phyloP scores from a whole-genome alignment of 2,113 vertebrate species.

The Erythrocercus mccallii region DNA sequence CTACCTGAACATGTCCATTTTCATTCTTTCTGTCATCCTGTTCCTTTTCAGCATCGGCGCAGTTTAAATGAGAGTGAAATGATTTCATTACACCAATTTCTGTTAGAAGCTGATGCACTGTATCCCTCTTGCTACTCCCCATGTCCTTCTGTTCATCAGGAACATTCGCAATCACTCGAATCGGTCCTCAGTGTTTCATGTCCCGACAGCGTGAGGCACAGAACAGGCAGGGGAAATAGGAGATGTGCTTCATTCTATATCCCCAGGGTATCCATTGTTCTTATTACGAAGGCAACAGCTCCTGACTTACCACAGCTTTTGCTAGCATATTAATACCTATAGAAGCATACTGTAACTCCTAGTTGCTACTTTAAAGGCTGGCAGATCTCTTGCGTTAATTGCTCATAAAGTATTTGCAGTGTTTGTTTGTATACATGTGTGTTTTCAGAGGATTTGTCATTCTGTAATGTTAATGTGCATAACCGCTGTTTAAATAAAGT shows the following conservation, averaged over 20 bases:
- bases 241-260: slow-evolving; percentile 43
- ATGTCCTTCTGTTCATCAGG: slow-evolving; percentile 33
- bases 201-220: background rate
- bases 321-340: background rate
- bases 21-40: slow-evolving; percentile 13
- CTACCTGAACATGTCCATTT: background rate
- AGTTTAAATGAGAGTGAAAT: slow-evolving; percentile 50
- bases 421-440: background rate
- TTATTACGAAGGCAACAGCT: background rate
- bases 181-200: slow-evolving; percentile 17
- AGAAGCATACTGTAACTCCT: background rate
- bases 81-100: slow-evolving; percentile 51
- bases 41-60: slow-evolving; percentile 47
- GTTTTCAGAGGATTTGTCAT: background rate
- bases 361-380: slow-evolving; percentile 5
- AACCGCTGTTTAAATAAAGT: background rate
- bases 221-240: slow-evolving; percentile 44
- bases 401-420: background rate
- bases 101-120: slow-evolving; percentile 54
- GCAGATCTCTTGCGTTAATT: background rate
- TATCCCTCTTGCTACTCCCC: slow-evolving; percentile 20
- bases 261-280: slow-evolving; percentile 16
- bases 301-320: background rate
- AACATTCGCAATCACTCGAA: slow-evolving; percentile 15
- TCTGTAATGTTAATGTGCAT: background rate